phyloP scores from a whole-genome alignment of 2,113 vertebrate genomes.

The Chamaetylas fuelleborni region DNA sequence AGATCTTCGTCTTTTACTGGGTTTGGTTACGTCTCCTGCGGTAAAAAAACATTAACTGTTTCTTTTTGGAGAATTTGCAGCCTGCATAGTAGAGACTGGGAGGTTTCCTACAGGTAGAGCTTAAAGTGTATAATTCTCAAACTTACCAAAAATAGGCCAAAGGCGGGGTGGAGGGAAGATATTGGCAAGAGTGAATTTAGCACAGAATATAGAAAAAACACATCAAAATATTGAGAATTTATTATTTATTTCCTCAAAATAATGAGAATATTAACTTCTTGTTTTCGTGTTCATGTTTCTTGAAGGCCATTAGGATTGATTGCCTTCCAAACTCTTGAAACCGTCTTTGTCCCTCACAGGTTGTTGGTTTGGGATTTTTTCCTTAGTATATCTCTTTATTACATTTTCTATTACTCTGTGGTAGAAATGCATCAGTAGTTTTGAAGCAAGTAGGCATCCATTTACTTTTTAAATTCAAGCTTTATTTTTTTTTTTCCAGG shows the following conservation, averaged over 20 bases:
- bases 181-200: background rate
- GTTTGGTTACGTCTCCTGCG: background rate
- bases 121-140: background rate
- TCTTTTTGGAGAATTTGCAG: background rate
- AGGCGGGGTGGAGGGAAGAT: background rate
- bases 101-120: background rate
- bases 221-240: background rate
- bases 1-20: background rate
- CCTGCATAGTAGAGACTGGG: background rate
- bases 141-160: background rate
- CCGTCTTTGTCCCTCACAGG: fast-evolving
- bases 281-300: background rate
- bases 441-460: background rate
- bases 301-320: background rate
- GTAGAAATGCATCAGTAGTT: background rate
- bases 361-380: background rate
- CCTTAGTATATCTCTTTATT: background rate
- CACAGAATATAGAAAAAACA: background rate
- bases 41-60: background rate
- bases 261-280: background rate
- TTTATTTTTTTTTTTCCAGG: background rate
- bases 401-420: background rate
- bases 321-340: background rate
- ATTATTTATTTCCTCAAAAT: background rate
- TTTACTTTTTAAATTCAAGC: background rate